These are phyloP conservation scores for Drosophila parthenogenetica DNA, from an alignment of 2,888 invertebrate species.

Conservation along the genomic window DNA sequence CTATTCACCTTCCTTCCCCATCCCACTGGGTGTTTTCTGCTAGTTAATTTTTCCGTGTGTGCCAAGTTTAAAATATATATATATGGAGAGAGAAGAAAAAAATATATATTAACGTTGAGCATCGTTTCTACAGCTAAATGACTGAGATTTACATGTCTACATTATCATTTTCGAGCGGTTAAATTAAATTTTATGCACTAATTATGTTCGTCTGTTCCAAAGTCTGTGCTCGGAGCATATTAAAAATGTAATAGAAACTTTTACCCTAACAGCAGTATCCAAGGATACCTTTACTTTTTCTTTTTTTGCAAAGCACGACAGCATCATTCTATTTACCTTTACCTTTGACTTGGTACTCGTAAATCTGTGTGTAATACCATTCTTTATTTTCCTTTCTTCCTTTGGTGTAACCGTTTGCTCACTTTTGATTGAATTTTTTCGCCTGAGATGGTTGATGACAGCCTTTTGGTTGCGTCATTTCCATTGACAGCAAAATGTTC, in stretches of 20 bases:
- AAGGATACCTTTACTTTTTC: conserved; percentile 21
- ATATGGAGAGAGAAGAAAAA: background rate
- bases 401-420: background rate
- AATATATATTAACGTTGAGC: conserved; percentile 6
- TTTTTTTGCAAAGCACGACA: background rate
- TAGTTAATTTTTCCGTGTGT: conserved; percentile 51
- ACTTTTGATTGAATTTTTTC: conserved; percentile 42
- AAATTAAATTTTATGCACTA: conserved; percentile 55
- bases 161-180: conserved; percentile 38
- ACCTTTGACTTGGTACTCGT: conserved; percentile 24
- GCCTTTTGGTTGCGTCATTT: conserved; percentile 36
- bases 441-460: conserved; percentile 35
- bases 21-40: conserved; percentile 32
- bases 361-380: conserved; percentile 32
- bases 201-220: conserved; percentile 20
- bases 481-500: conserved; percentile 37
- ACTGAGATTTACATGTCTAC: conserved; percentile 44
- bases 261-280: conserved; percentile 29
- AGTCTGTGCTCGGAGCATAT: conserved; percentile 28
- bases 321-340: conserved; percentile 32
- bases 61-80: conserved; percentile 41
- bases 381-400: conserved; percentile 2
- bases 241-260: conserved; percentile 52
- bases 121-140: conserved; percentile 31
- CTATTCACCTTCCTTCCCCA: background rate